phyloP scores from a whole-genome alignment of 2,797 vertebrate genomes.

The Leptoclinus maculatus region DNA sequence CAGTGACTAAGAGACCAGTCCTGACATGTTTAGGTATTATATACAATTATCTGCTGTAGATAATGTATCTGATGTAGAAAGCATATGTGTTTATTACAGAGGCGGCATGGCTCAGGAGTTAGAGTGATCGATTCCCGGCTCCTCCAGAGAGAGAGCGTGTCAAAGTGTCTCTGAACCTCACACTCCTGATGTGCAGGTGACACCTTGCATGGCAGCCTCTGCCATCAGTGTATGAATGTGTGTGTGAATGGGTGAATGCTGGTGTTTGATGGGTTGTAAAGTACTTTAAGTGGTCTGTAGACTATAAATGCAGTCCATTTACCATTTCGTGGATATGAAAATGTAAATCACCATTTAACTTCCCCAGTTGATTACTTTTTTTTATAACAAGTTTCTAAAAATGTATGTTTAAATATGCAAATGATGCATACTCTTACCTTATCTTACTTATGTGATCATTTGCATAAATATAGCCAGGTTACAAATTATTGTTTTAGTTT shows the following conservation, averaged over 20 bases:
- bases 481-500: background rate
- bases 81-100: background rate
- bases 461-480: background rate
- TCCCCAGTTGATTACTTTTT: background rate
- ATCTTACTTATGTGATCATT: background rate
- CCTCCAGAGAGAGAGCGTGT: too few species aligned
- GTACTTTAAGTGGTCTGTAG: too few species aligned
- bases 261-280: too few species aligned
- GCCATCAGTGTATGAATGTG: background rate
- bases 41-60: constrained; percentile 17
- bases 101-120: too few species aligned
- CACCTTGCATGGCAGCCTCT: background rate
- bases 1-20: constrained; percentile 6
- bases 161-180: too few species aligned
- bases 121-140: too few species aligned
- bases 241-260: too few species aligned
- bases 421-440: background rate
- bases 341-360: background rate
- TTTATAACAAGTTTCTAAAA: background rate
- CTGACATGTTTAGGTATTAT: background rate
- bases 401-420: background rate
- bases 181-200: background rate
- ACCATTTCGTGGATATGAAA: background rate
- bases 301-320: background rate
- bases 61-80: background rate